Evolutionary conservation across 1,140 invertebrate species (phyloP), one percentile per base, ranked within the genome.

Genomic region (Littorina saxatilis): DNA sequence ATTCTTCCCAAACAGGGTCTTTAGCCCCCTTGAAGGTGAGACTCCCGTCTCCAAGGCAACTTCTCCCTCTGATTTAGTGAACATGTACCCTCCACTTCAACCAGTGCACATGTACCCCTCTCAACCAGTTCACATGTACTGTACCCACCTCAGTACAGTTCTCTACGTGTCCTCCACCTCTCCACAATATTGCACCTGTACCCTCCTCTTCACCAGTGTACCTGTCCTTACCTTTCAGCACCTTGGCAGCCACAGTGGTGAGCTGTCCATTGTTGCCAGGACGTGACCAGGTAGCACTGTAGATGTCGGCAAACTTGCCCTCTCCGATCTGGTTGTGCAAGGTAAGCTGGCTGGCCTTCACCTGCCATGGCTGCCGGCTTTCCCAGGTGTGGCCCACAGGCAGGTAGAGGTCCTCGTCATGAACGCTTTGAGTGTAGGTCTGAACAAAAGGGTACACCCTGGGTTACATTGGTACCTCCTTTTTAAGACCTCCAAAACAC

Each of bases 271-370:
- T 23, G 13, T 23, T 37, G 37, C 5, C 55, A n/a, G n/a, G n/a
- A n/a, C n/a, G 35, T 11, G 39, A 17, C 66, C 47, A 80, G 43
- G 47, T 35, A 27, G 79, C 79, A 15, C 76, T 82, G 52, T 76
- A 86, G 27, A 86, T 83, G 5, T 79, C 81, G 23, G 83, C 85
- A 52, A 86, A 86, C 70, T 77, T 84, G 35, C 85, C 85, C 23
- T 66, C 40, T 1, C 70, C 61, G 20, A 86, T 81, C 66, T 81
- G 55, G 17, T 84, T 70, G n/a, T 81, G 83, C 9, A 86, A 40
- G 4, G 81, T 75, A 1, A 84, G 52, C 17, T 58, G 43, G 0
- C 47, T 47, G 1, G 50, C 35, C 1, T 47, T 32, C 4, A 84
- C 72, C 27, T 66, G 27, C 83, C 83, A 84, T 15, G 68, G 32